Evolutionary conservation across 2,113 vertebrate species (phyloP).

Genomic region (Oncorhynchus keta): DNA sequence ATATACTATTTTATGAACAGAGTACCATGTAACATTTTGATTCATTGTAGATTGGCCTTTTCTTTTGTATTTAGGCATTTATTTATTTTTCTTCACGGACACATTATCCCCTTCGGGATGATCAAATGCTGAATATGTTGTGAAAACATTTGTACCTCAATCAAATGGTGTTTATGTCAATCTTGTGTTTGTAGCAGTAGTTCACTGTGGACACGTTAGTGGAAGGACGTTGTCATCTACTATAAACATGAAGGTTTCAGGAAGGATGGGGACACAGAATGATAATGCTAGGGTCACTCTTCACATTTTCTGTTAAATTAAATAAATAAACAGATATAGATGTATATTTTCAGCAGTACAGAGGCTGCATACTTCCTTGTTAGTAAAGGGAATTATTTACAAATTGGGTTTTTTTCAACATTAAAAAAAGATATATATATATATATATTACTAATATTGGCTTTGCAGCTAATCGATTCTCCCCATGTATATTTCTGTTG

Average conservation of each 20-base stretch:
- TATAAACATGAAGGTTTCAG: not conserved
- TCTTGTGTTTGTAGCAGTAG: slow-evolving; percentile 40
- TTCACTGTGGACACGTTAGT: slow-evolving; percentile 28
- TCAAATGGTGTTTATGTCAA: slow-evolving; percentile 61
- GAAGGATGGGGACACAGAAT: slow-evolving; percentile 32
- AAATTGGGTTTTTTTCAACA: slow-evolving; percentile 34
- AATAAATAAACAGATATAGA: not conserved
- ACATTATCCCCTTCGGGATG: slow-evolving; percentile 26
- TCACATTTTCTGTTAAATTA: slow-evolving; percentile 21
- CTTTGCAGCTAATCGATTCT: slow-evolving; percentile 51
- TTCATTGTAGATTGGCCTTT: slow-evolving; percentile 41
- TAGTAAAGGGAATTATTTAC: slow-evolving; percentile 59
- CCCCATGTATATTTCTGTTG: slow-evolving; percentile 61
- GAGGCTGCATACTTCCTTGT: slow-evolving; percentile 30
- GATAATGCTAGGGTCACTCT: slow-evolving; percentile 48
- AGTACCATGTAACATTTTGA: slow-evolving; percentile 32
- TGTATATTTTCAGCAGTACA: slow-evolving; percentile 38
- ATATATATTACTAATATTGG: not conserved
- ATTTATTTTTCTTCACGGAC: slow-evolving; percentile 33
- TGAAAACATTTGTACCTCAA: slow-evolving; percentile 62
- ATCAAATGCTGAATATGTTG: slow-evolving; percentile 42
- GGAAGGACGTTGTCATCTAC: slow-evolving; percentile 50
- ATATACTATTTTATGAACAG: slow-evolving; percentile 36
- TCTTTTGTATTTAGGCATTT: slow-evolving; percentile 15
- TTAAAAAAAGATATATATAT: not conserved